Evolutionary conservation across 1,140 invertebrate species (phyloP).

Genomic region (Lamellibrachia luymesi): DNA sequence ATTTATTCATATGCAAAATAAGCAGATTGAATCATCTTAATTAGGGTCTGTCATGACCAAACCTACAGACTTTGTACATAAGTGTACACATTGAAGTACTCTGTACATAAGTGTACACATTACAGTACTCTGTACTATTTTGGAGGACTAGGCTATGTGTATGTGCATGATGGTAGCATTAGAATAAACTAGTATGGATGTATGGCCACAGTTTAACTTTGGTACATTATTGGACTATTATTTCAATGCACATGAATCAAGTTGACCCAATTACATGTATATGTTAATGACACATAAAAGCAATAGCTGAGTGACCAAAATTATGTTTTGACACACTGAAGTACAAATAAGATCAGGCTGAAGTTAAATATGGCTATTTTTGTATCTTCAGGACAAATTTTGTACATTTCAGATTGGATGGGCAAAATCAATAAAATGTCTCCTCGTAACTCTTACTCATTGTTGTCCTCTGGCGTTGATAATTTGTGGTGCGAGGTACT

Average conservation of each 20-base stretch:
- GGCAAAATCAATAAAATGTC: not conserved
- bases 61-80: not conserved
- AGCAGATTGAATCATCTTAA: not conserved
- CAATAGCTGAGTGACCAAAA: not conserved
- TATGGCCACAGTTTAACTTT: not conserved
- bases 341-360: not conserved
- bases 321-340: not conserved
- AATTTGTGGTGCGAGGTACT: too few relatives aligned
- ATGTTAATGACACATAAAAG: not conserved
- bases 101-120: too few relatives aligned
- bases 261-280: not conserved
- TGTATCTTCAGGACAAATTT: not conserved
- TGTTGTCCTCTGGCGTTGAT: too few relatives aligned
- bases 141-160: too few relatives aligned
- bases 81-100: not conserved
- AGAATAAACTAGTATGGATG: not conserved
- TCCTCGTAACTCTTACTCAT: not conserved
- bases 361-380: not conserved
- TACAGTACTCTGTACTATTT: too few relatives aligned
- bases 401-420: too few relatives aligned
- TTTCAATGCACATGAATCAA: not conserved
- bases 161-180: not conserved
- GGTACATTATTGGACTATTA: not conserved
- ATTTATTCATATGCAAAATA: constrained; percentile 2
- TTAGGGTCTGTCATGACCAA: not conserved